Evolutionary conservation across 1,140 invertebrate genomes (phyloP), one percentile per base, ranked within the genome.

Genomic region (Drosophila sturtevanti): DNA sequence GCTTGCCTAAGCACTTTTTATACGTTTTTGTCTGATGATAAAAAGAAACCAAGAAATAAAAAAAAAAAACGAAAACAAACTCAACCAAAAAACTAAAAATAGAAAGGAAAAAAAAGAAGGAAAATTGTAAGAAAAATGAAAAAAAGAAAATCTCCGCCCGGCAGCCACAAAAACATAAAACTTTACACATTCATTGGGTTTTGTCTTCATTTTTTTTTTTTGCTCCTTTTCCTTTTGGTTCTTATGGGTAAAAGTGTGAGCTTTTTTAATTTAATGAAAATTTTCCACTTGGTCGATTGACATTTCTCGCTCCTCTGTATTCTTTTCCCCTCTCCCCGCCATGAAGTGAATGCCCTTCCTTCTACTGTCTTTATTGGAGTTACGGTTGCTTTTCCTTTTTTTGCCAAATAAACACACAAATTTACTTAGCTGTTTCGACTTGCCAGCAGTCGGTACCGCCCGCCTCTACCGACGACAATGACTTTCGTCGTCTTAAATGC

Each of bases 241-340:
- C 27, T 85, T 85, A 51, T 72, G 71, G 68, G 58, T 79, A 87
- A 79, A 87, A 87, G 80, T 76, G 82, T 87, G 75, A 79, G 82
- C 85, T 90, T 90, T 89, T 90, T 87, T 84, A 90, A 90, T 90
- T 90, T 90, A 90, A 90, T 90, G 87, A 90, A 90, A 90, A 90
- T 90, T 90, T 90, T 90, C 87, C 87, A 87, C 87, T 90, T 90
- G 81, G 87, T 85, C 87, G 87, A 90, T 90, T 90, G 87, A 90
- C 87, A 90, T 82, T 90, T 72, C 73, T 82, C 64, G 75, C 72
- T 41, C 71, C 59, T 75, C 61, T 59, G n/a, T n/a, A n/a, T 21
- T 16, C 12, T 11, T 21, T 58, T 52, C 64, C 4, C 38, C 44
- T 14, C 60, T 22, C 64, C 54, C 34, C 52, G 51, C 37, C 34